Conservation (phyloP, 1,140 invertebrate genomes). For the Aphelenchoides avenae region DNA sequence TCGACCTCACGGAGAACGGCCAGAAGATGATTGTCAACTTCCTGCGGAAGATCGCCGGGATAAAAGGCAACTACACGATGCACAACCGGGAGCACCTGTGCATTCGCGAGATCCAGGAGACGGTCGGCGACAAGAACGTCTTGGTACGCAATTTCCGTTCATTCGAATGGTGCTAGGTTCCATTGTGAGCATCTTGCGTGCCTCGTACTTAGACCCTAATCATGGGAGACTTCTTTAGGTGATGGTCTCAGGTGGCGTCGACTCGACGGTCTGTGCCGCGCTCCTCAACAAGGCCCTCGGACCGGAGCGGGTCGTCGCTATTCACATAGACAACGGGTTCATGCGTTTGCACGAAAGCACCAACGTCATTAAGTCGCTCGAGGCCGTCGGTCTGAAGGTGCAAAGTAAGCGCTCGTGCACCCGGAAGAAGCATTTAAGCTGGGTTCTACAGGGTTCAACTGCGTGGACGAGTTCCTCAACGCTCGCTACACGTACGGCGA, state of each 20-base stretch:
- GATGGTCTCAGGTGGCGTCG: conserved; percentile 76
- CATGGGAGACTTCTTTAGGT: conserved; percentile 22
- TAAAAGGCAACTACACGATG: conserved; percentile 83
- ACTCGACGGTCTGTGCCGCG: conserved; percentile 95
- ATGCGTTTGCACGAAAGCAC: conserved; percentile 92
- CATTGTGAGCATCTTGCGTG: not conserved
- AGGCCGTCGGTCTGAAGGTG: conserved; percentile 78
- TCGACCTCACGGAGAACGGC: conserved; percentile 87
- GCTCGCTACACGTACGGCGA: conserved; percentile 12
- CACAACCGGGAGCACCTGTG: conserved; percentile 80
- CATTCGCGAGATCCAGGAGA: conserved; percentile 83
- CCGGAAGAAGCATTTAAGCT: not conserved
- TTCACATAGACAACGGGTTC: conserved; percentile 96
- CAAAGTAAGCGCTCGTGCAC: conserved; percentile 68
- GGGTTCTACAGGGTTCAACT: conserved; percentile 45
- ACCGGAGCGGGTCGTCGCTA: conserved; percentile 80
- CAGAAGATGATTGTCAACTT: conserved; percentile 88
- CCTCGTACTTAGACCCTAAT: not conserved
- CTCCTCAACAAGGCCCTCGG: conserved; percentile 81
- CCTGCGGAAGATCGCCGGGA: conserved; percentile 79
- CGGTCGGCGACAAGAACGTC: conserved; percentile 85
- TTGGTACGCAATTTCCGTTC: conserved; percentile 68
- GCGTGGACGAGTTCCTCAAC: conserved; percentile 45
- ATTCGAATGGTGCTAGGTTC: too few species aligned
- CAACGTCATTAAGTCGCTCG: conserved; percentile 78